Evolutionary conservation across 2,113 vertebrate species (phyloP), one percentile per base, ranked within the genome.

Genomic region (Eira barbara): DNA sequence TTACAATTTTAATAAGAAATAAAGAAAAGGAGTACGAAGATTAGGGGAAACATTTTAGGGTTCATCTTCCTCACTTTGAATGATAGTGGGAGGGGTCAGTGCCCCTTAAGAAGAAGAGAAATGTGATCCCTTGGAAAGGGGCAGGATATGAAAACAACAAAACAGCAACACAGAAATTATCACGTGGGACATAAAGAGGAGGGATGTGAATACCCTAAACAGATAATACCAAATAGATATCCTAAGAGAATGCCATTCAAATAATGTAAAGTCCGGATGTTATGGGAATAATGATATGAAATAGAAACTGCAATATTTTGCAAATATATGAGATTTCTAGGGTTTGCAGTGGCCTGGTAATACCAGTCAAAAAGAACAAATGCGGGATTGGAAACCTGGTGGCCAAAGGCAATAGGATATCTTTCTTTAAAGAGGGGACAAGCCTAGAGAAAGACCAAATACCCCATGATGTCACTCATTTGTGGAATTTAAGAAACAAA

Each of bases 1-100:
- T 96, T 91, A 76, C 61, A 45, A 94, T 98, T 98, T 96, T 98
- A 98, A 98, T 98, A 97, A 98, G 97, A 97, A 94, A 90, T 86
- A 96, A 96, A 95, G 80, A 91, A 94, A 79, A 94, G 39, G 59
- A 74, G 59, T 93, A 88, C 42, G 92, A 95, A 95, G 84, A 95
- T 45, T 36, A 25, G 67, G 71, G 25, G 36, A 79, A 82, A 95
- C 78, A 74, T 80, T 88, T 85, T 74, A 93, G 45, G 79, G 83
- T 97, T 93, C 95, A 76, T 88, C 91, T 94, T 96, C 87, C 49
- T 89, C 31, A 55, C 91, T 95, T n/a, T 57, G 79, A 94, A 85
- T 79, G 83, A 74, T 71, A 85, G 63, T 23, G 31, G 71, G 80
- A 87, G 92, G 89, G 92, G 78, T 67, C 55, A 61, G 42, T 36